Evolutionary conservation across 2,888 invertebrate genomes (phyloP).

Genomic region (Macaria notata): DNA sequence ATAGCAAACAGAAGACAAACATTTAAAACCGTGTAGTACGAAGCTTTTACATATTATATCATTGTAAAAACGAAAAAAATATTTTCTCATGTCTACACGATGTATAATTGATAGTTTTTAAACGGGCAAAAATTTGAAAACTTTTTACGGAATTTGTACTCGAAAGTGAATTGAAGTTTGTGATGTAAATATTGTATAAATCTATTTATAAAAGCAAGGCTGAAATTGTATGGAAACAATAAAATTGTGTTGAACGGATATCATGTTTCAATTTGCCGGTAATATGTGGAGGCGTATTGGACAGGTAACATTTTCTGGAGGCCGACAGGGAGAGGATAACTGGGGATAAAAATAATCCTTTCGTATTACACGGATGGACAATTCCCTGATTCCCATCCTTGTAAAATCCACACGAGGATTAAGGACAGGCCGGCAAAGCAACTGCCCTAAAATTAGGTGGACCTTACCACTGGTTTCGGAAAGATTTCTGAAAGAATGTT

Average conservation of each 20-base stretch:
- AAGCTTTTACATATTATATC: conserved; percentile 10
- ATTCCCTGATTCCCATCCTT: conserved; percentile 38
- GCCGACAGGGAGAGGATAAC: conserved; percentile 11
- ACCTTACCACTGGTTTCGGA: conserved; percentile 27
- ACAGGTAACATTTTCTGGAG: conserved; percentile 12
- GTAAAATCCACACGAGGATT: conserved; percentile 46
- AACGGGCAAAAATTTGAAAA: conserved; percentile 48
- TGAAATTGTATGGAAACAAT: conserved; percentile 80
- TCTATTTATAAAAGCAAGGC: conserved; percentile 80
- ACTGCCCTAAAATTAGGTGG: conserved; percentile 40
- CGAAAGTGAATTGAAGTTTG: conserved; percentile 58
- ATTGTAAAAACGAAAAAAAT: conserved; percentile 50
- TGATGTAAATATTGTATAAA: conserved; percentile 78
- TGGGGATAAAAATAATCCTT: conserved; percentile 28
- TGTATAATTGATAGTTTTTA: conserved; percentile 45
- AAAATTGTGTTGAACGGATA: conserved; percentile 76
- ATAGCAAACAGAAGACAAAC: conserved; percentile 34
- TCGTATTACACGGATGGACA: conserved; percentile 38
- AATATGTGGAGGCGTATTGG: conserved; percentile 5
- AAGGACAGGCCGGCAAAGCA: conserved; percentile 37
- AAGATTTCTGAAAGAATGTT: background rate
- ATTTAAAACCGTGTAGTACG: conserved; percentile 23
- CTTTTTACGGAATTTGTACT: conserved; percentile 78
- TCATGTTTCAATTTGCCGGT: conserved; percentile 25
- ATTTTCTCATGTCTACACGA: conserved; percentile 63